Evolutionary conservation across 1,140 invertebrate species (phyloP).

Genomic region (Dreissena polymorpha): DNA sequence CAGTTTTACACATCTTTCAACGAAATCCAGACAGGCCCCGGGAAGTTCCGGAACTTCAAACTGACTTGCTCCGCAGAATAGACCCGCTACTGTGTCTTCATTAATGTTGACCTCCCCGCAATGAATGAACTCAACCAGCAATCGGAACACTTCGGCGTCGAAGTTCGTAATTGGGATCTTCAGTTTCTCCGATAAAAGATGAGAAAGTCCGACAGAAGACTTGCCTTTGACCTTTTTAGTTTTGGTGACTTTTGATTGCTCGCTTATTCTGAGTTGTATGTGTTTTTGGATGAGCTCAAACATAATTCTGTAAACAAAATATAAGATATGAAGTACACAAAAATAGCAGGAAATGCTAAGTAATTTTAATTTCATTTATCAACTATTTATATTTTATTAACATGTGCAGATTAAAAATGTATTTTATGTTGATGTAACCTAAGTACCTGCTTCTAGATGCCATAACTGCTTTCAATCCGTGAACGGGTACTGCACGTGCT

Average conservation of each 20-base stretch:
- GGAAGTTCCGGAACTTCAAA: slow-evolving; percentile 44
- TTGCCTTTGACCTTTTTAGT: slow-evolving; percentile 12
- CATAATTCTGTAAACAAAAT: slow-evolving; percentile 53
- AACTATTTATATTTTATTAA: no score
- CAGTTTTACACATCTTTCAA: slow-evolving; percentile 30
- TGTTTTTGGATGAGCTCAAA: slow-evolving; percentile 59
- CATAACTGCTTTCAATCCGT: slow-evolving; percentile 94
- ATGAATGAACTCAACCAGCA: slow-evolving; percentile 41
- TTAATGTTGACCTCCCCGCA: slow-evolving; percentile 42
- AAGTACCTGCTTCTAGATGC: slow-evolving; percentile 90
- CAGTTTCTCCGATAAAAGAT: slow-evolving; percentile 8
- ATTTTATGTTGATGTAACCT: neutral
- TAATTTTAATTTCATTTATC: no score
- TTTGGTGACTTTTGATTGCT: neutral
- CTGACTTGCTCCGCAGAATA: slow-evolving; percentile 49
- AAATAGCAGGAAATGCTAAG: neutral
- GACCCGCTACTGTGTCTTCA: slow-evolving; percentile 32
- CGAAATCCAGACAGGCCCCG: slow-evolving; percentile 50
- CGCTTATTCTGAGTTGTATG: slow-evolving; percentile 1
- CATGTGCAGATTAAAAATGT: neutral
- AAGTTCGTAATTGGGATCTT: slow-evolving; percentile 34
- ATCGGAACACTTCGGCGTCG: slow-evolving; percentile 25
- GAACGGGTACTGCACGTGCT: slow-evolving; percentile 94
- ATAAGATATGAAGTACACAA: neutral
- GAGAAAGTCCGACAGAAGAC: slow-evolving; percentile 6